Evolutionary conservation across 2,888 invertebrate species (phyloP).

Genomic region (Torymus tubicola): DNA sequence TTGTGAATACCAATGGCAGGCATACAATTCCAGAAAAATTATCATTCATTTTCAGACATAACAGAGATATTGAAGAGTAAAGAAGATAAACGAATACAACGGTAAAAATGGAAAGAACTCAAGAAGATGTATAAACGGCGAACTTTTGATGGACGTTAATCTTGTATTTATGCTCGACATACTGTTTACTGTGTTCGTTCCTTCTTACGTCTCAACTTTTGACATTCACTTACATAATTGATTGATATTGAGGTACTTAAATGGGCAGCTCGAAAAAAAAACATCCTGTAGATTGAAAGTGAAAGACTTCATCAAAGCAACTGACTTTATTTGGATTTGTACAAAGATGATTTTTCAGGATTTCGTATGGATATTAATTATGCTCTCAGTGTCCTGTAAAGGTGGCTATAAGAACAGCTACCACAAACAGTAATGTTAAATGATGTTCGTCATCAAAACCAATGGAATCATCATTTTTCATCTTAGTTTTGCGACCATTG

Average conservation of each 20-base stretch:
- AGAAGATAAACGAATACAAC: not conserved
- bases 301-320: not conserved
- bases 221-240: conserved; percentile 36
- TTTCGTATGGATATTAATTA: too few species aligned
- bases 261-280: not conserved
- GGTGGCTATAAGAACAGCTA: too few species aligned
- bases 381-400: too few species aligned
- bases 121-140: not conserved
- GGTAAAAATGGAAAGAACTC: not conserved
- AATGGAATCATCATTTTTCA: too few species aligned
- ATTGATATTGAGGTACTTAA: conserved; percentile 17
- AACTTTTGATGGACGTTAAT: conserved; percentile 42
- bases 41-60: conserved; percentile 27
- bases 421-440: too few species aligned
- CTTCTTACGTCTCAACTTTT: conserved; percentile 5
- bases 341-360: too few species aligned
- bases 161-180: conserved; percentile 31
- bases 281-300: not conserved
- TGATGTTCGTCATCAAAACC: too few species aligned
- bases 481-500: too few species aligned
- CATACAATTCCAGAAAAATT: not conserved
- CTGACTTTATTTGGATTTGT: too few species aligned
- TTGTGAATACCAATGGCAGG: too few species aligned
- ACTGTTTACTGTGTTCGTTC: conserved; percentile 1
- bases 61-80: conserved; percentile 6